Evolutionary conservation across 2,113 vertebrate species (phyloP).

Genomic region (Oncorhynchus gorbuscha): DNA sequence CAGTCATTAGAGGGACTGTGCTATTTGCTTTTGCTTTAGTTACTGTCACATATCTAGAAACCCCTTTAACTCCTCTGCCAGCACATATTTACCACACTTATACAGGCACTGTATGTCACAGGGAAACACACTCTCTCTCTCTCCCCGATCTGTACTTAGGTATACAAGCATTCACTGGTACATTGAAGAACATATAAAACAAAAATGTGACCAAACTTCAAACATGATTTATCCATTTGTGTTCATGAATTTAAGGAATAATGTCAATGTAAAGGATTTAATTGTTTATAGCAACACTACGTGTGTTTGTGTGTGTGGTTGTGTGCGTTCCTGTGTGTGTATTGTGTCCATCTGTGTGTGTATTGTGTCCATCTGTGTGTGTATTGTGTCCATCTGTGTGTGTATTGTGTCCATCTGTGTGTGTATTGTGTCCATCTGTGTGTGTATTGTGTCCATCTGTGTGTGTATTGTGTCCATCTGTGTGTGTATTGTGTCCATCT

Average conservation of each 20-base stretch:
- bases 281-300: not conserved
- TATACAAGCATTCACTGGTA: conserved; percentile 4
- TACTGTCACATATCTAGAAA: conserved; percentile 26
- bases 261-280: conserved; percentile 6
- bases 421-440: too few species aligned
- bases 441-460: too few species aligned
- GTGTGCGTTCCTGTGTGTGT: too few species aligned
- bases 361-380: too few species aligned
- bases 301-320: too few species aligned
- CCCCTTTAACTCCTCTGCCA: conserved; percentile 9
- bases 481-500: conserved; percentile 21
- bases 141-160: conserved; percentile 2
- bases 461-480: not conserved
- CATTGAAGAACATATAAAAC: not conserved
- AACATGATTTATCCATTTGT: not conserved
- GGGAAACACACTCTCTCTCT: too few species aligned
- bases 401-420: too few species aligned
- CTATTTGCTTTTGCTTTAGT: conserved; percentile 33
- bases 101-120: not conserved
- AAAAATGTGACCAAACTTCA: not conserved
- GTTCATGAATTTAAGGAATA: conserved; percentile 17
- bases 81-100: not conserved
- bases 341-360: too few species aligned
- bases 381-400: too few species aligned
- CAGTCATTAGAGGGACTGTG: conserved; percentile 17